A percentile compares a stretch with the other conserved stretches of the same genome.
phyloP scores from a whole-genome alignment of 2,888 invertebrate species.

The Stenurella melanura region DNA sequence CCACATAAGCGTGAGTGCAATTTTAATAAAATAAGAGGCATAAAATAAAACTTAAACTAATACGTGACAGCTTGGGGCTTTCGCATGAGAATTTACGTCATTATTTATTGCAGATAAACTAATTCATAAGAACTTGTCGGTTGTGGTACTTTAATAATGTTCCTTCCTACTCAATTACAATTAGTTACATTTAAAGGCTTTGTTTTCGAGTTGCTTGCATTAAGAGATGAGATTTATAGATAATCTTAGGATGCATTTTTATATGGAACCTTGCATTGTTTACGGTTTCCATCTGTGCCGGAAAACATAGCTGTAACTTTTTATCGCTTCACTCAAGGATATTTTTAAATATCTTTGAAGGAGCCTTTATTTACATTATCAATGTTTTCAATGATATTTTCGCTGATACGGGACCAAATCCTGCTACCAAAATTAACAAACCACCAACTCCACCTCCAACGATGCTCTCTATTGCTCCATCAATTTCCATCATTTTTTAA shows the following conservation, averaged over 20 bases:
- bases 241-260: slow-evolving; percentile 39
- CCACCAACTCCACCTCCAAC: no score
- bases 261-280: slow-evolving; percentile 35
- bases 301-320: slow-evolving; percentile 9
- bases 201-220: slow-evolving; percentile 44
- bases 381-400: no score
- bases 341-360: not conserved
- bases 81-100: slow-evolving; percentile 68
- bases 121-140: slow-evolving; percentile 63
- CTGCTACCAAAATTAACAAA: no score
- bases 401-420: no score
- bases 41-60: slow-evolving; percentile 61
- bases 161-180: slow-evolving; percentile 57
- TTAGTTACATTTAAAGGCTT: slow-evolving; percentile 55
- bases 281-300: slow-evolving; percentile 33
- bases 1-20: slow-evolving; percentile 60
- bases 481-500: no score
- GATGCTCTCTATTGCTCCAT: no score
- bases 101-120: slow-evolving; percentile 69
- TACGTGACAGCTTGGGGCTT: slow-evolving; percentile 67
- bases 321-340: slow-evolving; percentile 20
- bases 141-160: slow-evolving; percentile 54
- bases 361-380: slow-evolving; percentile 5
- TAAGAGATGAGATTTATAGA: slow-evolving; percentile 43
- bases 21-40: slow-evolving; percentile 64